These are phyloP conservation scores for Phalloptychus januarius DNA, from an alignment of 2,797 vertebrate species.

Conservation along the genomic window DNA sequence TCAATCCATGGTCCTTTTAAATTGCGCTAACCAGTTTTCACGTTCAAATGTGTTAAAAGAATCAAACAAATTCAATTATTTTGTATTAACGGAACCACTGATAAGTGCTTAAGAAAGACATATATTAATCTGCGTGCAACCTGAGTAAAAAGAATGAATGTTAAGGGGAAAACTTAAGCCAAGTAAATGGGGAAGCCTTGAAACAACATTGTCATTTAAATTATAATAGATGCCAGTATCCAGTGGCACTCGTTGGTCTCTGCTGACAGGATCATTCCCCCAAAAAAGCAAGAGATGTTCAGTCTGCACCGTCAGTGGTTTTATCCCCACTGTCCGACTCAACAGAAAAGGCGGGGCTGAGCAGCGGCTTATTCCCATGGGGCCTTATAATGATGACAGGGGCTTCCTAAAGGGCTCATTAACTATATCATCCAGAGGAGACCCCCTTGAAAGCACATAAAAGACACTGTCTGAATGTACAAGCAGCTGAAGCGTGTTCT, in stretches of 20 bases:
- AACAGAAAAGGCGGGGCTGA: slow-evolving; percentile 24
- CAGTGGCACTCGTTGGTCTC: slow-evolving; percentile 1
- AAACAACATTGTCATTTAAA: slow-evolving; percentile 17
- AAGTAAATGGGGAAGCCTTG: background rate
- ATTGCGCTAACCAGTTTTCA: slow-evolving; percentile 16
- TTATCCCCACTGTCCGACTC: slow-evolving; percentile 25
- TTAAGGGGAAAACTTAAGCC: slow-evolving; percentile 7
- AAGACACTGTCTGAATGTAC: slow-evolving; percentile 57
- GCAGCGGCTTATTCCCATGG: slow-evolving; percentile 4
- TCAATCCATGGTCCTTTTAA: slow-evolving; percentile 32
- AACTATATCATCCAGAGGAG: slow-evolving; percentile 65
- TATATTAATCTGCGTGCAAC: slow-evolving; percentile 1
- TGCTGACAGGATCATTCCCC: slow-evolving; percentile 35
- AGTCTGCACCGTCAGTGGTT: slow-evolving; percentile 23
- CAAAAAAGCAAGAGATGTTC: slow-evolving; percentile 15
- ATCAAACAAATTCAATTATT: background rate
- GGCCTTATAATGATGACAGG: slow-evolving; percentile 65
- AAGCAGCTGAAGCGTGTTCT: slow-evolving; percentile 54
- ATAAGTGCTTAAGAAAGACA: slow-evolving; percentile 14
- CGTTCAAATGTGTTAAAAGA: background rate
- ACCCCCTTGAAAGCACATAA: slow-evolving; percentile 70
- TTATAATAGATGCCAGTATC: background rate
- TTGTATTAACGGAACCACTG: background rate
- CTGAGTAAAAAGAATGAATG: background rate
- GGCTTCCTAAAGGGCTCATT: slow-evolving; percentile 70